phyloP scores from a whole-genome alignment of 2,113 vertebrate genomes.

The Kryptolebias marmoratus region DNA sequence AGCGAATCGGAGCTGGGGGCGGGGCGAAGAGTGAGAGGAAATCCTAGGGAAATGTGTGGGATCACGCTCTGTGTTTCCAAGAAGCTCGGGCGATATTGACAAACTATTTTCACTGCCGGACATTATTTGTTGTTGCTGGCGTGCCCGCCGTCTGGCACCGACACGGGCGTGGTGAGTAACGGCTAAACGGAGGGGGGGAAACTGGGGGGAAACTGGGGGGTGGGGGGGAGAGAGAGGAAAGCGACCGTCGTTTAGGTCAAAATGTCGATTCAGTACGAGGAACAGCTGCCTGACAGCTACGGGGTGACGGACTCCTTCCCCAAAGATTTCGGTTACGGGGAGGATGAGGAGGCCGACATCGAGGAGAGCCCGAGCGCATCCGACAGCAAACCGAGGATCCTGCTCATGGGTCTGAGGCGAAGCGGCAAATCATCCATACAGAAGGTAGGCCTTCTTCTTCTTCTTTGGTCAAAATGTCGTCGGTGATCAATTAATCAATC shows the following conservation, averaged over 20 bases:
- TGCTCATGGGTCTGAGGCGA: slow-evolving; percentile 94
- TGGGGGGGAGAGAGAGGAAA: slow-evolving; percentile 62
- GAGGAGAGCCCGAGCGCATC: slow-evolving; percentile 85
- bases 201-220: slow-evolving; percentile 59
- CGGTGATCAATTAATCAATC: slow-evolving; percentile 12
- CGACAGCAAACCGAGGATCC: slow-evolving; percentile 93
- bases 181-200: slow-evolving; percentile 51
- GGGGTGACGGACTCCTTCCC: slow-evolving; percentile 92
- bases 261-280: slow-evolving; percentile 97
- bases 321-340: slow-evolving; percentile 95
- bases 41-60: slow-evolving; percentile 78
- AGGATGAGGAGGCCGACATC: slow-evolving; percentile 92
- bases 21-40: slow-evolving; percentile 71
- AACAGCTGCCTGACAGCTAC: slow-evolving; percentile 89
- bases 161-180: slow-evolving; percentile 36
- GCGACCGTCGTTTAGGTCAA: slow-evolving; percentile 72
- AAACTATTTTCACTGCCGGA: slow-evolving; percentile 9
- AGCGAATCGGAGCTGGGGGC: slow-evolving; percentile 63
- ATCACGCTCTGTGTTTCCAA: slow-evolving; percentile 56
- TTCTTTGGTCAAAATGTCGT: slow-evolving; percentile 31
- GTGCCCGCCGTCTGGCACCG: slow-evolving; percentile 11
- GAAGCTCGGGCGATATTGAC: slow-evolving; percentile 44
- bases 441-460: slow-evolving; percentile 84
- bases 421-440: slow-evolving; percentile 99
- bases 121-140: neutral